Evolutionary conservation across 2,888 invertebrate genomes (phyloP), one percentile per base, ranked within the genome.

Genomic region (Ennomos erosarius): DNA sequence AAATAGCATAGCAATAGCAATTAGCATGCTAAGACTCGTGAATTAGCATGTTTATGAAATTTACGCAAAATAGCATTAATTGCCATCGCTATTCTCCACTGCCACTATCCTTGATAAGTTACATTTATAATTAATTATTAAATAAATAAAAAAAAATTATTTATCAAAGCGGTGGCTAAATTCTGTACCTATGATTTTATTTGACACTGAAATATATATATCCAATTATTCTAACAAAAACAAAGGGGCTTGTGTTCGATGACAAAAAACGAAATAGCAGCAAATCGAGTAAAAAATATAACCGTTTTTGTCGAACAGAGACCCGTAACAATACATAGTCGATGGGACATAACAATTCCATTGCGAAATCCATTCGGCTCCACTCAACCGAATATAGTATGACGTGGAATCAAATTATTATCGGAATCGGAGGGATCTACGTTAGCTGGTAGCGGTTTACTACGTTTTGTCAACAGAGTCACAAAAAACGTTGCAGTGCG

Each of bases 371-470:
- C 88, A 88, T 89, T 88, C 79, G 77, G 74, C 69, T 78, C 79
- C 87, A 82, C 75, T 85, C 87, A 85, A 81, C 84, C 85, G 87
- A 78, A 83, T 85, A 84, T 84, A 88, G 83, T 85, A 85, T 87
- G 85, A 86, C 85, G 84, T 84, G 81, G 82, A 83, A 79, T 79
- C 80, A 81, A 88, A 88, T 90, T 88, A 88, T 87, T 84, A 79
- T 79, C 74, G 76, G 77, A 67, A 79, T 79, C 74, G 76, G 77
- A 67, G 82, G 78, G 78, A 73, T 72, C 68, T 65, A 71, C 75
- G 42, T 36, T 51, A 42, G 16, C 75, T 73, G 71, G 69, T 67
- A 70, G 74, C 73, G 73, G 76, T 73, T 73, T 65, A 70, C 69
- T 74, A 74, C 72, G 65, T 73, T 70, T 73, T 71, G 71, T 72